These are phyloP conservation scores for Athalia rosae DNA, from an alignment of 2,888 invertebrate genomes.

Conservation along the genomic window DNA sequence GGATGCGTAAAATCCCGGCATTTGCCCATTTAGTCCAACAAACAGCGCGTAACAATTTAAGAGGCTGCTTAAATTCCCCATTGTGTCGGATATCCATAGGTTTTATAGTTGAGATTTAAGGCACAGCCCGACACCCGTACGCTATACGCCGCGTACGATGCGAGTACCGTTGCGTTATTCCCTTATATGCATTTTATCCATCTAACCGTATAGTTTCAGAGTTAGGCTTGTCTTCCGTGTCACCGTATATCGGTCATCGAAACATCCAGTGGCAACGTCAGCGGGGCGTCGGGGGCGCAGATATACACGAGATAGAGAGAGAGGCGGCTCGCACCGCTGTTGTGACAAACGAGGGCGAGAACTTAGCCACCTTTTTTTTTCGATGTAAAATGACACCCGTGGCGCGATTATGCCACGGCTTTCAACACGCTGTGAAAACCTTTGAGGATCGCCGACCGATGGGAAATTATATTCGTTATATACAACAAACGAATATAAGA, in stretches of 20 bases:
- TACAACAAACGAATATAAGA: background rate
- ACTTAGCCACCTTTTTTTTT: conserved; percentile 69
- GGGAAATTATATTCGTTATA: conserved; percentile 26
- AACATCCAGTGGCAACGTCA: background rate
- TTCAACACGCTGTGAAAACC: conserved; percentile 33
- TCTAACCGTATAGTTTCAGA: background rate
- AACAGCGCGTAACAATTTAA: conserved; percentile 67
- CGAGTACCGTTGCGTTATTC: background rate
- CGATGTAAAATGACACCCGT: conserved; percentile 62
- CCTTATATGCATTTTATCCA: no score
- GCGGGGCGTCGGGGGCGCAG: conserved; percentile 53
- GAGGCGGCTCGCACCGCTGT: conserved; percentile 61
- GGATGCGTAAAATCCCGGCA: conserved; percentile 72
- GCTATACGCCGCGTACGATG: background rate
- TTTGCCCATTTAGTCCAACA: conserved; percentile 65
- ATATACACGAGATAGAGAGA: conserved; percentile 46
- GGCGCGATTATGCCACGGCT: conserved; percentile 58
- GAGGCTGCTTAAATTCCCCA: conserved; percentile 44
- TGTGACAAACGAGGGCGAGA: conserved; percentile 71
- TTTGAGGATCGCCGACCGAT: conserved; percentile 46
- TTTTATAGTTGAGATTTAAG: conserved; percentile 32
- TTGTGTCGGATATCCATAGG: conserved; percentile 29
- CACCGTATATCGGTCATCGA: background rate
- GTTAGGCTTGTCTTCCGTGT: background rate
- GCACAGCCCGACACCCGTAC: background rate